Conservation (phyloP, 2,888 invertebrate genomes). For the Gortyna flavago region DNA sequence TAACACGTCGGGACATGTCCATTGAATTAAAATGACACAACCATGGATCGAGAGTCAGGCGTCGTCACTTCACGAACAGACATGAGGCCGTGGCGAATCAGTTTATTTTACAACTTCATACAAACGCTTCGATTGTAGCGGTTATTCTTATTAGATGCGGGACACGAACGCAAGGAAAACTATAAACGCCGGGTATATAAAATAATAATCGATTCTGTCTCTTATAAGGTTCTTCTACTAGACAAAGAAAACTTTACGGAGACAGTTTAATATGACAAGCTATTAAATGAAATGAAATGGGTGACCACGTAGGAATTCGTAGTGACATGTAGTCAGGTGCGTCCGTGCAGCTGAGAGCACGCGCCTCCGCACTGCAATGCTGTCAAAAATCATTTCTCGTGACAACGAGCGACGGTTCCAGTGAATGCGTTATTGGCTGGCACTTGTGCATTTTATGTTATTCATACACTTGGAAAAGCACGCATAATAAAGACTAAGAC, state of each 20-base stretch:
- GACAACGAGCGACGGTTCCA: conserved; percentile 48
- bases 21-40: conserved; percentile 77
- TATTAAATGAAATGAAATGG: conserved; percentile 82
- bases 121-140: conserved; percentile 68
- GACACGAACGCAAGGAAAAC: conserved; percentile 71
- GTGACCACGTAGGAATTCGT: conserved; percentile 79
- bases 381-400: conserved; percentile 62
- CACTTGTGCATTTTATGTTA: conserved; percentile 54
- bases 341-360: conserved; percentile 66
- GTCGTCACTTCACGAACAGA: conserved; percentile 68
- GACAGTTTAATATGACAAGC: conserved; percentile 77
- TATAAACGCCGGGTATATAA: conserved; percentile 70
- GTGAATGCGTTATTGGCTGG: conserved; percentile 65
- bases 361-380: conserved; percentile 62
- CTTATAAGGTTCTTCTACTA: conserved; percentile 73
- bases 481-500: conserved; percentile 36
- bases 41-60: conserved; percentile 69
- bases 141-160: conserved; percentile 74
- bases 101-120: conserved; percentile 76
- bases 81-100: conserved; percentile 66
- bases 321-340: conserved; percentile 62
- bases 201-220: conserved; percentile 79
- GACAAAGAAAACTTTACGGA: conserved; percentile 73
- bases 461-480: conserved; percentile 51
- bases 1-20: conserved; percentile 74